A percentile compares a stretch with the other conserved stretches of the same genome.
phyloP scores from a whole-genome alignment of 1,140 invertebrate species.

The Pseudoatta argentina region DNA sequence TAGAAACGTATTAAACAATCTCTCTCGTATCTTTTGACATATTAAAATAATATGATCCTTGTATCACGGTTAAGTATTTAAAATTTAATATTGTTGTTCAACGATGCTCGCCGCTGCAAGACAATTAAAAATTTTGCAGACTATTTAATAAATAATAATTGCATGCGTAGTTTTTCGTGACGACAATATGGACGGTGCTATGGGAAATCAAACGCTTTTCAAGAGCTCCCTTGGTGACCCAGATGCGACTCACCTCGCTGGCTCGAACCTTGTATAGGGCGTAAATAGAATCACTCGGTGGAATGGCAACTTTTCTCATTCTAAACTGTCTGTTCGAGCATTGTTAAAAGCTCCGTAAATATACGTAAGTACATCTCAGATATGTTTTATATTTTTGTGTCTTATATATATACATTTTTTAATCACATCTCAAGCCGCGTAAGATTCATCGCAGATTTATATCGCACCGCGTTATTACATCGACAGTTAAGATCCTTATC shows the following conservation, averaged over 20 bases:
- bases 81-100: background rate
- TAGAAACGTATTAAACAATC: background rate
- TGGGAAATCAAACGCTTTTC: slow-evolving; percentile 64
- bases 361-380: background rate
- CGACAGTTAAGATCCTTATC: background rate
- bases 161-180: background rate
- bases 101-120: background rate
- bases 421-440: background rate
- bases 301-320: slow-evolving; percentile 67
- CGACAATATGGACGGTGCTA: background rate
- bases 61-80: background rate
- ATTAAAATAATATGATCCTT: background rate
- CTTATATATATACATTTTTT: background rate
- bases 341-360: slow-evolving; percentile 22
- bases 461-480: background rate
- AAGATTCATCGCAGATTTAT: background rate
- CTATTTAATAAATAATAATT: slow-evolving; percentile 17
- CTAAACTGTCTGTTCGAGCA: slow-evolving; percentile 23
- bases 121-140: background rate
- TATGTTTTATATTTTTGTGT: background rate
- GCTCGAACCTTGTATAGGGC: slow-evolving; percentile 47
- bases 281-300: slow-evolving; percentile 56
- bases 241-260: background rate
- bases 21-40: background rate
- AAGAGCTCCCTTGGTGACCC: slow-evolving; percentile 25